Evolutionary conservation across 2,888 invertebrate genomes (phyloP).

Genomic region (Pristionchus mayeri): DNA sequence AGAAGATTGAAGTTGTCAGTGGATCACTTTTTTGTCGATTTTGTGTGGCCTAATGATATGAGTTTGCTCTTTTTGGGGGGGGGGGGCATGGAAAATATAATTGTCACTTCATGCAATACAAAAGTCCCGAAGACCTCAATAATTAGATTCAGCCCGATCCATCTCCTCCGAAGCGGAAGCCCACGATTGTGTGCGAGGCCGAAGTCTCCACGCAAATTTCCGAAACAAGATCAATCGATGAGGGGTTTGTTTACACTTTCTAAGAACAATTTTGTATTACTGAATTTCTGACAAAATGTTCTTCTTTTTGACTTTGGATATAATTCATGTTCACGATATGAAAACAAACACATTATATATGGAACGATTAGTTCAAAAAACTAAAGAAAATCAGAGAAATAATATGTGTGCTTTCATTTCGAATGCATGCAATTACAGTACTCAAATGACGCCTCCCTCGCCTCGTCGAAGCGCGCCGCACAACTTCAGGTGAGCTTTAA

Average conservation of each 20-base stretch:
- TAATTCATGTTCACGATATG: too few relatives aligned
- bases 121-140: too few relatives aligned
- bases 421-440: conserved; percentile 6
- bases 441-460: conserved; percentile 39
- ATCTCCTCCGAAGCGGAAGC: conserved; percentile 9
- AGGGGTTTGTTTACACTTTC: neutral
- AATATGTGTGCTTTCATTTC: too few relatives aligned
- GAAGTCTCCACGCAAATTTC: conserved; percentile 1
- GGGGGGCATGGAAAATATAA: too few relatives aligned
- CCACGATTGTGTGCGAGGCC: conserved; percentile 44
- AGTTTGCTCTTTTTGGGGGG: too few relatives aligned
- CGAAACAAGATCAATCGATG: neutral
- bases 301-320: too few relatives aligned
- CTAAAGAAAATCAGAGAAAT: too few relatives aligned
- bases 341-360: too few relatives aligned
- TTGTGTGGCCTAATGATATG: too few relatives aligned
- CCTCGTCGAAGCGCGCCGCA: neutral
- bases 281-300: neutral
- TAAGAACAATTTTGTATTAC: neutral
- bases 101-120: too few relatives aligned
- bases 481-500: conserved; percentile 17
- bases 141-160: neutral
- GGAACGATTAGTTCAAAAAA: too few relatives aligned
- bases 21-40: too few relatives aligned
- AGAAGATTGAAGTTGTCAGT: neutral